Percentiles rank a stretch among this genome's conserved stretches.
These are phyloP conservation scores for Lepidocolaptes lacrymiger DNA, from an alignment of 2,797 vertebrate species.

Conservation along the genomic window DNA sequence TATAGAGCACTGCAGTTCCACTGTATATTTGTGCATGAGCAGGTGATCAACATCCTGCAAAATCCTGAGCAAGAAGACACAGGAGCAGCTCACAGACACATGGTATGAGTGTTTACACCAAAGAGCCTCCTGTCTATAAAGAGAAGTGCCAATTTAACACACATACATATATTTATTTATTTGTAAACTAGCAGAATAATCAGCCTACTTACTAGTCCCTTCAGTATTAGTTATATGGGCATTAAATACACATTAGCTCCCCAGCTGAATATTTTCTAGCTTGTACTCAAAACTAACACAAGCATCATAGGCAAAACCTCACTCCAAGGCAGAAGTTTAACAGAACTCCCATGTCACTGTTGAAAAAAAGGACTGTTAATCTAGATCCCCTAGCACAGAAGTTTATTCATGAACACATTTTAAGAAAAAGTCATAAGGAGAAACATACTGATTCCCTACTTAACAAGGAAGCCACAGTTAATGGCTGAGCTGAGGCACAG, in stretches of 20 bases:
- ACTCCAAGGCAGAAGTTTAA: background rate
- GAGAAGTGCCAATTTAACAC: background rate
- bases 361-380: background rate
- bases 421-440: background rate
- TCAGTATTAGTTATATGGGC: background rate
- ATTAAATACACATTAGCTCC: background rate
- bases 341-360: background rate
- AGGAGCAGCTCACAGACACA: background rate
- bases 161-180: background rate
- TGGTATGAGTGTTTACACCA: background rate
- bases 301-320: background rate
- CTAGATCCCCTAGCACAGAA: background rate
- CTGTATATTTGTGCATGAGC: background rate
- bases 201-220: background rate
- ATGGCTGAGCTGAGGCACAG: background rate
- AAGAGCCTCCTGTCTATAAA: background rate
- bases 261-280: background rate
- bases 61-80: background rate
- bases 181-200: background rate
- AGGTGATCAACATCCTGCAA: background rate
- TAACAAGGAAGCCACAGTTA: background rate
- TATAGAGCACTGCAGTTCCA: background rate
- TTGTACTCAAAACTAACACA: background rate
- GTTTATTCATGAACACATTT: too few relatives aligned
- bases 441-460: background rate